Evolutionary conservation across 2,888 invertebrate genomes (phyloP), one percentile per base, ranked within the genome.

Genomic region (Aphrophora alni): DNA sequence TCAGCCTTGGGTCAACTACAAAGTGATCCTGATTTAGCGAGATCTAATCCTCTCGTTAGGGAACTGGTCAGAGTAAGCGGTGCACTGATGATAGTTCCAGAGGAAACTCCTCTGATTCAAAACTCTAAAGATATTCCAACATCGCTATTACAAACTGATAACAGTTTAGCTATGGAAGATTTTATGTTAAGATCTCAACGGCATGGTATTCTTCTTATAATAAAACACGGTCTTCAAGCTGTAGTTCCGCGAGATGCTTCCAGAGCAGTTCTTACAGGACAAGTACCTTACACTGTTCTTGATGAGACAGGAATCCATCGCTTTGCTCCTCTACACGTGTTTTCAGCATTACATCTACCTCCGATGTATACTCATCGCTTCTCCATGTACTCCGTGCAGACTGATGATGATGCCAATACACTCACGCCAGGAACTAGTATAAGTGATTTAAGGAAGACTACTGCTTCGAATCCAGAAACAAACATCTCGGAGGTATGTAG

Each of bases 191-290:
- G 82, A 70, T 83, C 84, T 8, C 82, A 82, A 59, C 83, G 81
- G 0, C 83, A 81, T 38, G 84, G 84, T 21, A 85, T 84, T 21
- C 90, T 93, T 84, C 90, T 95, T 85, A 93, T 95, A 69, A 91
- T 94, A 85, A 94, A 95, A 84, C 93, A 93, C 86, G 93, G 93
- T 7, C 87, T 93, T 69, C 94, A 95, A 87, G 93, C 93, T 0
- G 94, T 95, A 1, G 92, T 95, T 4, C 95, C 95, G 0, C 91
- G 93, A 77, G 95, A 95, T 87, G 93, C 94, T 0, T 92, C 94
- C 79, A 90, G 93, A 38, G 92, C 93, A 24, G 94, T 95, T 0
- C 88, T 95, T 12, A 93, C 93, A 0, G 95, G 95, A 2, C 91
- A 94, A 88, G 92, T 94, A 0, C 91, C 94, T 0, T 95, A 95